Conservation (phyloP, 2,797 vertebrate genomes). For the Lateolabrax maculatus region DNA sequence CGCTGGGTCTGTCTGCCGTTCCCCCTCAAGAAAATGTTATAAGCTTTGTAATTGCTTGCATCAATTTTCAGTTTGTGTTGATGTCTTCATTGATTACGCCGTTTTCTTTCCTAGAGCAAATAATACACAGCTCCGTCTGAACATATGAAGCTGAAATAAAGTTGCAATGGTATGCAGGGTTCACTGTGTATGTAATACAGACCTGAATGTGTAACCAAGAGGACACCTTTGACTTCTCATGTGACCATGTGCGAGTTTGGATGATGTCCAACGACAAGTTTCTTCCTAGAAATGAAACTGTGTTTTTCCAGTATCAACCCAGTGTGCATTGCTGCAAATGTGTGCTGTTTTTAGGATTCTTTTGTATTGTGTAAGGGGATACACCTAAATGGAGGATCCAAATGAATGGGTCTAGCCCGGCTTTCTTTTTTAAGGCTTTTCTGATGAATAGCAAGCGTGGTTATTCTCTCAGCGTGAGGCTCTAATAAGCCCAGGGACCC, state of each 20-base stretch:
- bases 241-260: not conserved
- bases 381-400: conserved; percentile 61
- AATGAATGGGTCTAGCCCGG: conserved; percentile 63
- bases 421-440: conserved; percentile 73
- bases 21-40: conserved; percentile 13
- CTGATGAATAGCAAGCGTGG: conserved; percentile 82
- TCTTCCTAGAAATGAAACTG: not conserved
- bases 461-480: conserved; percentile 76
- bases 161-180: not conserved
- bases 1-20: conserved; percentile 15
- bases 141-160: conserved; percentile 3
- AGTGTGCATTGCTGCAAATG: conserved; percentile 3
- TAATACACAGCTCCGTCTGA: not conserved
- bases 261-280: not conserved
- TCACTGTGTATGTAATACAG: not conserved
- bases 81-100: conserved; percentile 23
- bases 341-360: conserved; percentile 19
- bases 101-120: conserved; percentile 5
- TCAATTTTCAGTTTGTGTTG: conserved; percentile 29
- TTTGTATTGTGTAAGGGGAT: conserved; percentile 22
- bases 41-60: conserved; percentile 37
- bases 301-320: conserved; percentile 10
- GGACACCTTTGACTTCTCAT: not conserved
- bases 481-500: conserved; percentile 84
- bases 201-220: not conserved